Evolutionary conservation across 2,113 vertebrate genomes (phyloP).

Genomic region (Toxotes chatareus): DNA sequence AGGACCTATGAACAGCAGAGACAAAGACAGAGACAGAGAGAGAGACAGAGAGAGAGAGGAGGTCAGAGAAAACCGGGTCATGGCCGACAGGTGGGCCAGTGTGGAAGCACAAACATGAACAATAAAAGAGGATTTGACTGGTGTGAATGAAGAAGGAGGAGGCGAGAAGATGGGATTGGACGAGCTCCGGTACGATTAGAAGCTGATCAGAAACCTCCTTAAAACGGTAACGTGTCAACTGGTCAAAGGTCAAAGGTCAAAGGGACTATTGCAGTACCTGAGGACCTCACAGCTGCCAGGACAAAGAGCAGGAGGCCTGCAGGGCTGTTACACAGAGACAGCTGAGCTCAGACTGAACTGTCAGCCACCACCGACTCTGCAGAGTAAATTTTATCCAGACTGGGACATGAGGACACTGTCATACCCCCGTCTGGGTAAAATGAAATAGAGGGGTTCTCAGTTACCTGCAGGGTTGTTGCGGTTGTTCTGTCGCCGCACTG

Average conservation of each 20-base stretch:
- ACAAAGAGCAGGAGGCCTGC: background rate
- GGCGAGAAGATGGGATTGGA: background rate
- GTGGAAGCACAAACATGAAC: background rate
- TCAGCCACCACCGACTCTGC: no score
- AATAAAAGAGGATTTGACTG: background rate
- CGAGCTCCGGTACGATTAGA: conserved; percentile 15
- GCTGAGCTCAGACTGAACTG: no score
- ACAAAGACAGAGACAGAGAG: background rate
- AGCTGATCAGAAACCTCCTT: background rate
- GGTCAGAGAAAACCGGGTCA: conserved; percentile 10
- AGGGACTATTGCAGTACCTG: background rate
- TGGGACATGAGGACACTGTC: no score
- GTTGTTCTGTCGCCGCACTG: conserved; percentile 50
- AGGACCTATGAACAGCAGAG: conserved; percentile 39
- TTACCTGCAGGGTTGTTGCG: conserved; percentile 59
- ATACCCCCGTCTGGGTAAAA: no score
- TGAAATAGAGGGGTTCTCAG: background rate
- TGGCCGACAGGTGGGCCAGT: background rate
- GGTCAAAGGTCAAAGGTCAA: background rate
- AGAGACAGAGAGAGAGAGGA: background rate
- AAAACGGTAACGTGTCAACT: background rate
- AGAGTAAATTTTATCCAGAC: no score
- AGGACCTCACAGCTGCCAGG: background rate
- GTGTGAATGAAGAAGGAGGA: background rate
- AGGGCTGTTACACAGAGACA: conserved; percentile 5